A percentile compares a stretch with the other conserved stretches of the same genome.
These are phyloP conservation scores for Panagrolaimus sp. DNA, from an alignment of 1,140 invertebrate species.

Conservation along the genomic window DNA sequence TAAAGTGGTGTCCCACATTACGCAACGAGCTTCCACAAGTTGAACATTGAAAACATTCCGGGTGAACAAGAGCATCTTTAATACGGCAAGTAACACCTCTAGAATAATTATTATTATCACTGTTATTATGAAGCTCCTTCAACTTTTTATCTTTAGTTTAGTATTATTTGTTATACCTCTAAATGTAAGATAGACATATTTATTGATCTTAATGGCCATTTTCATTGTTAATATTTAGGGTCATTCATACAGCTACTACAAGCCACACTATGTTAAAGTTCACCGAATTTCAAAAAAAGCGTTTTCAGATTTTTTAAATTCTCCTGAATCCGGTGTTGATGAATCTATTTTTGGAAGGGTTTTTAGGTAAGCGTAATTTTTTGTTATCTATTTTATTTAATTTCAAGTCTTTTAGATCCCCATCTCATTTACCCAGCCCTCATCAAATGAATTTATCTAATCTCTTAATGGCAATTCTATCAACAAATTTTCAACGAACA, in stretches of 20 bases:
- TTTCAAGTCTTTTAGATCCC: conserved; percentile 9
- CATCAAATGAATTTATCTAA: not conserved
- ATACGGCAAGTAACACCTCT: conserved; percentile 90
- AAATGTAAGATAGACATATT: no score
- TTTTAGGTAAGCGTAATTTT: conserved; percentile 10
- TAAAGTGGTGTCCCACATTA: conserved; percentile 69
- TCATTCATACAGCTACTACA: no score
- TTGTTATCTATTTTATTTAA: no score
- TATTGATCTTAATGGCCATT: no score
- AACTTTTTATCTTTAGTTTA: no score
- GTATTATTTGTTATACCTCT: no score
- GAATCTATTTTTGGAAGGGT: not conserved
- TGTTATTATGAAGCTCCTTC: not conserved
- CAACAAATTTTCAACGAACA: conserved; percentile 13
- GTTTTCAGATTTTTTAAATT: not conserved
- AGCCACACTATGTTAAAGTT: no score
- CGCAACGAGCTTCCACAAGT: conserved; percentile 87
- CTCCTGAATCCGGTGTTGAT: not conserved
- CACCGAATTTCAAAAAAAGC: not conserved
- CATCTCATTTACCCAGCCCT: not conserved
- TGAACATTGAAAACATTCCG: conserved; percentile 90
- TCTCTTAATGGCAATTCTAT: conserved; percentile 7
- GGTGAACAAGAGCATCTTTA: conserved; percentile 88
- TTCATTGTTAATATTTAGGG: no score
- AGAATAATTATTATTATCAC: no score